Conservation (phyloP, 2,113 vertebrate species). For the Taurulus bubalis region DNA sequence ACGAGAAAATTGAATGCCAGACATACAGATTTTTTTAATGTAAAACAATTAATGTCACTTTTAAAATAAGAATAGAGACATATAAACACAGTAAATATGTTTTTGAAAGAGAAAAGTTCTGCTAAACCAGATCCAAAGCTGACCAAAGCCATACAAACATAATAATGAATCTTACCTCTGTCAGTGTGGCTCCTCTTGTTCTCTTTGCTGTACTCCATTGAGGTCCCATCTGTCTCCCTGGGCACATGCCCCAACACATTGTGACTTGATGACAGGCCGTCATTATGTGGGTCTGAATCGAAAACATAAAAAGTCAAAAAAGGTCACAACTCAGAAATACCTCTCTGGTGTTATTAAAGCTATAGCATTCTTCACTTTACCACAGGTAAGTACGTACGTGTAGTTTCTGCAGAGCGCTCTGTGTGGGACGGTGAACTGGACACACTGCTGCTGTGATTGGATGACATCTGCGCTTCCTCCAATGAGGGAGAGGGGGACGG, state of each 20-base stretch:
- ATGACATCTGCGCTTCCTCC: conserved; percentile 94
- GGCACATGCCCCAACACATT: conserved; percentile 90
- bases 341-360: not conserved
- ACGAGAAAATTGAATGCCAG: not conserved
- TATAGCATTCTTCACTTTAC: not conserved
- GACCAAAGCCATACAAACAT: not conserved
- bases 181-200: conserved; percentile 91
- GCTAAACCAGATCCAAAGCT: not conserved
- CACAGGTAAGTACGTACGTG: conserved; percentile 85
- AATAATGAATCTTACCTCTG: conserved; percentile 84
- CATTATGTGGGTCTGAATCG: conserved; percentile 89
- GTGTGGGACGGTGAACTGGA: conserved; percentile 95
- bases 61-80: not conserved
- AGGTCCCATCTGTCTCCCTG: conserved; percentile 91
- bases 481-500: conserved; percentile 95
- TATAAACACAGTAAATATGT: not conserved
- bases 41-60: not conserved
- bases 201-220: conserved; percentile 91
- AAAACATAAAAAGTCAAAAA: conserved; percentile 13
- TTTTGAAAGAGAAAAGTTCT: not conserved
- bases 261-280: conserved; percentile 91
- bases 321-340: not conserved
- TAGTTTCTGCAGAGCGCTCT: conserved; percentile 92
- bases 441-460: conserved; percentile 95
- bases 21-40: not conserved